These are phyloP conservation scores for Orchesella cincta DNA, from an alignment of 1,140 invertebrate species.

Conservation along the genomic window DNA sequence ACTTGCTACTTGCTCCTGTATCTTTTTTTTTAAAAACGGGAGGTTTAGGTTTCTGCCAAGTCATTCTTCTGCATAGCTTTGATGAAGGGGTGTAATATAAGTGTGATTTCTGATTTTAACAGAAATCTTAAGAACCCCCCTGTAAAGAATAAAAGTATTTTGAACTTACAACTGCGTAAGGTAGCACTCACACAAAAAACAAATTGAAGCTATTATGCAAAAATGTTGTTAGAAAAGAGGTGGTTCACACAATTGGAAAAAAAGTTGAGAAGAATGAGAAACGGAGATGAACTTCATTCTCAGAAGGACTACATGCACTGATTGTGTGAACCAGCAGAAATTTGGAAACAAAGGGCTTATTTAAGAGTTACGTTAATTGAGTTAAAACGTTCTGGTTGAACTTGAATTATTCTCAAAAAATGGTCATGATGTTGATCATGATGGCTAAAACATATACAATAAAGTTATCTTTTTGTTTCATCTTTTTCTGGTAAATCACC, in stretches of 20 bases:
- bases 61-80: too few relatives aligned
- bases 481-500: neutral
- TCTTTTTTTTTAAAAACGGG: too few relatives aligned
- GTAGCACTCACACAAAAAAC: too few relatives aligned
- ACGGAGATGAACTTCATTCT: slow-evolving; percentile 6
- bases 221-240: neutral
- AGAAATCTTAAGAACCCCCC: too few relatives aligned
- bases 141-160: too few relatives aligned
- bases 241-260: neutral
- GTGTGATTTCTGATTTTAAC: too few relatives aligned
- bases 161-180: too few relatives aligned
- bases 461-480: slow-evolving; percentile 20
- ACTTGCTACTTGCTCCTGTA: too few relatives aligned
- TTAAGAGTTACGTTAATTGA: slow-evolving; percentile 23
- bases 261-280: slow-evolving; percentile 22
- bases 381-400: slow-evolving; percentile 22
- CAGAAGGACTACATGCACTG: neutral
- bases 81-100: too few relatives aligned
- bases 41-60: too few relatives aligned
- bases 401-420: slow-evolving; percentile 4
- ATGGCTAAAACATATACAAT: slow-evolving; percentile 13
- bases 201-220: too few relatives aligned
- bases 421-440: neutral
- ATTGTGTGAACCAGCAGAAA: neutral
- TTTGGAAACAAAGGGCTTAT: slow-evolving; percentile 24